Percentiles rank a stretch among this genome's conserved stretches.
These are phyloP conservation scores for Drosophila ercepeae DNA, from an alignment of 1,140 invertebrate genomes.

Conservation along the genomic window DNA sequence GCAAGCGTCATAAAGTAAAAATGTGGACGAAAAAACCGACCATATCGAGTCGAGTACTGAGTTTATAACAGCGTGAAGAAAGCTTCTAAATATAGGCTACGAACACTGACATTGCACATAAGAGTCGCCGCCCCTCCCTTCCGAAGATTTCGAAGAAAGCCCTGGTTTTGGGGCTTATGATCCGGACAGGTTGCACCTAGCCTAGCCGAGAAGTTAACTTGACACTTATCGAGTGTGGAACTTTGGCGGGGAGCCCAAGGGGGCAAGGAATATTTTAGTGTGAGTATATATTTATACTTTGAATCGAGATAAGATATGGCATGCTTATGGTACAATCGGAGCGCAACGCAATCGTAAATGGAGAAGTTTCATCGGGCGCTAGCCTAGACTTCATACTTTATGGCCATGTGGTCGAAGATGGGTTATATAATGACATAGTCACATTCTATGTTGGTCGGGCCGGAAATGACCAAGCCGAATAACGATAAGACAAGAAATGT, in stretches of 20 bases:
- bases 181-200: constrained; percentile 31
- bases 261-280: constrained; percentile 45
- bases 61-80: not conserved
- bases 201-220: constrained; percentile 14
- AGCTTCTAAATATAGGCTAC: constrained; percentile 3
- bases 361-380: constrained; percentile 35
- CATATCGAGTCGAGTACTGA: constrained; percentile 14
- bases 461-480: constrained; percentile 54
- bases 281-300: constrained; percentile 48
- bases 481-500: constrained; percentile 66
- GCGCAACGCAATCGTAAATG: constrained; percentile 36
- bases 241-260: constrained; percentile 30
- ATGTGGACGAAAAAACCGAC: not conserved
- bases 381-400: constrained; percentile 37
- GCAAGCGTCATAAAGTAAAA: constrained; percentile 7
- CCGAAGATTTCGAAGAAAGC: not conserved
- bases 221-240: constrained; percentile 25
- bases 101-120: not conserved
- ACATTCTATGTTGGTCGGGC: constrained; percentile 20
- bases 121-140: not conserved
- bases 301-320: constrained; percentile 63
- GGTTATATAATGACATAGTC: constrained; percentile 40
- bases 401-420: constrained; percentile 45
- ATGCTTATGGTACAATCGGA: constrained; percentile 44
- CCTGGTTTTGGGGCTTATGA: constrained; percentile 5